Evolutionary conservation across 1,140 invertebrate species (phyloP), one percentile per base, ranked within the genome.

Genomic region (Bombus sibiricus): DNA sequence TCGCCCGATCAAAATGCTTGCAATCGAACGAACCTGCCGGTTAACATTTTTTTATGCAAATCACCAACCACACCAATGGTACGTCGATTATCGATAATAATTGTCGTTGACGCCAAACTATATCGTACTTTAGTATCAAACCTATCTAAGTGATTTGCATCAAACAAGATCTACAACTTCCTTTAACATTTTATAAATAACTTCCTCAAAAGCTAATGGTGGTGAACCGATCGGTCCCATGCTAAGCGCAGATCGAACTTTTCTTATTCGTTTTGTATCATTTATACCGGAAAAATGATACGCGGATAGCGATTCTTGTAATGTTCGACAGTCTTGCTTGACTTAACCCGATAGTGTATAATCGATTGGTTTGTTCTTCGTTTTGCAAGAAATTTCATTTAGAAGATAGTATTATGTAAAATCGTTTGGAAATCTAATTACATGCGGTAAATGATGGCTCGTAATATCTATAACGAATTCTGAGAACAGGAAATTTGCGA

Each of bases 21-120:
- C 41, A 25, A 79, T 53, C 64, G 13, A 34, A 32, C 32, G 12
- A 34, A 25, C 12, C 64, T 39, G 1, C 25, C 9, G 13, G 37
- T 43, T n/a, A 18, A 34, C 2, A 4, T 32, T 28, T 62, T 73
- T 34, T 32, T 32, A 41, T 72, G 53, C 69, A 47, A 83, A 66
- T 41, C 18, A 22, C n/a, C 18, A 6, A 32, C 32, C 43, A 39
- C 75, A 18, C 47, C 47, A 53, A 53, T 25, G 37, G 12, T 15
- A 6, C 15, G 2, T 5, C 64, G 81, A 83, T 78, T 78, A 83
- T 78, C 43, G 64, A 62, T 85, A 80, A 85, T 73, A 85, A 85
- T 85, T 80, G 76, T 85, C 57, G 41, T 73, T n/a, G 68, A 32
- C 76, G 37, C 32, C 39, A 15, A 9, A 62, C 32, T 62, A 62